Conservation (phyloP, 2,888 invertebrate species). For the Megaustenia siamemsis region DNA sequence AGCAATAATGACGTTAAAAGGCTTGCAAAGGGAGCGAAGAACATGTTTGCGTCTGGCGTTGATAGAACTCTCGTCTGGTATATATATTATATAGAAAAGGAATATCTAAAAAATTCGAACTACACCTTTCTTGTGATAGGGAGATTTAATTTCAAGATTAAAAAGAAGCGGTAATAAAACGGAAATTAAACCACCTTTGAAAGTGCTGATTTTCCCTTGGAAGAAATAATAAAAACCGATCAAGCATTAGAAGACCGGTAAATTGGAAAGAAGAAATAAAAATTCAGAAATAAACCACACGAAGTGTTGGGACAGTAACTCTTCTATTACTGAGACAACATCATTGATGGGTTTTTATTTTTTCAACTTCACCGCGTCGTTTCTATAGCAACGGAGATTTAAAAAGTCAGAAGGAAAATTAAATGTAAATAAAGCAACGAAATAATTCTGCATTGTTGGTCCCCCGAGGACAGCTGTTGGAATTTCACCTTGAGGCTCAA, state of each 20-base stretch:
- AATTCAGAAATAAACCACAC: no score
- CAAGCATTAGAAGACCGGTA: neutral
- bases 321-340: neutral
- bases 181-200: constrained; percentile 24
- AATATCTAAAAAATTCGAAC: neutral
- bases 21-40: neutral
- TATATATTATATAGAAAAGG: neutral
- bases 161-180: constrained; percentile 19
- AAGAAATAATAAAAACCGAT: neutral
- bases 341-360: neutral
- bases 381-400: neutral
- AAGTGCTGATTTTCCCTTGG: neutral
- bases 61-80: constrained; percentile 1
- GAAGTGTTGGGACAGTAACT: neutral
- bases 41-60: neutral
- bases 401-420: neutral
- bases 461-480: neutral
- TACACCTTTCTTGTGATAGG: neutral
- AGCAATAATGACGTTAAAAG: no score
- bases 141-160: constrained; percentile 29
- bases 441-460: neutral
- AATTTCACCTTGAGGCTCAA: neutral
- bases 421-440: neutral
- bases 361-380: neutral
- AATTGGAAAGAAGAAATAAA: no score